A percentile compares a stretch with the other conserved stretches of the same genome.
Evolutionary conservation across 2,888 invertebrate species (phyloP).

Genomic region (Lathronympha strigana): DNA sequence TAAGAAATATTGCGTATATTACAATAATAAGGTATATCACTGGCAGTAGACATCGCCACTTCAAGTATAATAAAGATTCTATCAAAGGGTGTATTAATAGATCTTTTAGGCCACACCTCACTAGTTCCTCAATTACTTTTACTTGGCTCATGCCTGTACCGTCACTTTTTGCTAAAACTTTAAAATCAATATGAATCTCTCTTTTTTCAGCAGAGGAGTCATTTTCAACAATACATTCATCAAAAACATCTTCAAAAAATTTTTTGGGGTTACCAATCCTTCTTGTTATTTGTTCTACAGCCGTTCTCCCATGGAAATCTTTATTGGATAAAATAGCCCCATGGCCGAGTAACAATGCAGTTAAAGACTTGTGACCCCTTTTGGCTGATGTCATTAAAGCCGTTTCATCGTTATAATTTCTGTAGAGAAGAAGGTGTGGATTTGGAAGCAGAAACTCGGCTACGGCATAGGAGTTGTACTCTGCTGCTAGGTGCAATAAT

Average conservation of each 20-base stretch:
- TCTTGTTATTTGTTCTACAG: conserved; percentile 7
- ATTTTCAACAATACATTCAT: conserved; percentile 12
- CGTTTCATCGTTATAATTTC: conserved; percentile 5
- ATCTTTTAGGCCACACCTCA: conserved; percentile 17
- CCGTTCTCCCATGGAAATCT: neutral
- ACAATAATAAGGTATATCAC: neutral
- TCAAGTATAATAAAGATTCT: neutral
- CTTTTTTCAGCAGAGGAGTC: neutral
- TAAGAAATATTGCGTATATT: conserved; percentile 9
- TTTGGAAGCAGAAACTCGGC: neutral
- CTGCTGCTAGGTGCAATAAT: conserved; percentile 4
- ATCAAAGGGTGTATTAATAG: conserved; percentile 9
- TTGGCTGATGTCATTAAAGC: conserved; percentile 7
- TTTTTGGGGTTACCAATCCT: neutral
- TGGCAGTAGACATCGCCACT: neutral
- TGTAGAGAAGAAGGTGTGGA: neutral
- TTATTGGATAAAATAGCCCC: conserved; percentile 2
- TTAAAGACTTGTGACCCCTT: neutral
- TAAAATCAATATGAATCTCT: neutral
- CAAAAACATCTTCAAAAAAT: conserved; percentile 13
- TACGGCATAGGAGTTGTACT: neutral
- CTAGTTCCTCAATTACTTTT: conserved; percentile 21
- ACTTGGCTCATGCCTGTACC: conserved; percentile 4
- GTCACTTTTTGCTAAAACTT: conserved; percentile 4
- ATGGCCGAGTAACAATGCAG: neutral